Conservation (phyloP, 2,113 vertebrate species). For the Sinosuthora webbiana region DNA sequence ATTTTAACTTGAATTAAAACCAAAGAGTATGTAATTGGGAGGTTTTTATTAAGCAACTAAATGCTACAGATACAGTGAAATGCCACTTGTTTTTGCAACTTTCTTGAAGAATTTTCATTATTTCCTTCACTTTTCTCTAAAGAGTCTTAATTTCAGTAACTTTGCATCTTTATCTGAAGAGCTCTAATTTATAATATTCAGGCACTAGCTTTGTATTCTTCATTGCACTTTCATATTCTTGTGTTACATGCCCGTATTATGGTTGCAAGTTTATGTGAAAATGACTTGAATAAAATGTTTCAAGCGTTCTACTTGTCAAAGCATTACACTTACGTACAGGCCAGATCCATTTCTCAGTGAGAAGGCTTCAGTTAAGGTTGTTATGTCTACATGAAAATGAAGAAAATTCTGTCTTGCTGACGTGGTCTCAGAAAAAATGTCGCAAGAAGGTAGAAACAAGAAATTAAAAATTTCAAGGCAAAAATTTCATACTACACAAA, state of each 20-base stretch:
- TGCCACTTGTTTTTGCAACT: constrained; percentile 66
- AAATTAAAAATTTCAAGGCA: neutral
- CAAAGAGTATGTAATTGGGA: constrained; percentile 65
- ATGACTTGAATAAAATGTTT: constrained; percentile 82
- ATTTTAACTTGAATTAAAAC: constrained; percentile 81
- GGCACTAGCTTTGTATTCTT: constrained; percentile 73
- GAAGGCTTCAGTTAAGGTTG: neutral
- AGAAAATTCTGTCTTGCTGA: neutral
- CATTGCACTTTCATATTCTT: constrained; percentile 73
- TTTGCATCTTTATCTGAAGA: constrained; percentile 67
- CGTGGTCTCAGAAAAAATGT: neutral
- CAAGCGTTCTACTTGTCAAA: constrained; percentile 58
- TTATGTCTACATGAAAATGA: neutral
- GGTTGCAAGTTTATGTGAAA: constrained; percentile 79
- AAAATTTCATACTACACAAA: neutral
- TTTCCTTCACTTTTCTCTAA: constrained; percentile 59
- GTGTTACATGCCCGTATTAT: constrained; percentile 73
- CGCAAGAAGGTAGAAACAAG: neutral
- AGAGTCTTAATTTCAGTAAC: constrained; percentile 64
- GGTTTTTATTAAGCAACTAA: constrained; percentile 64
- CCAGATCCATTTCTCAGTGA: neutral
- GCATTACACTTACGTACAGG: neutral
- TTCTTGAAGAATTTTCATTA: constrained; percentile 52
- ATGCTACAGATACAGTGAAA: constrained; percentile 68
- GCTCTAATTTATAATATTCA: constrained; percentile 78